Evolutionary conservation across 30 jellyfish, hydroid and myxozoan genomes (phyloP).

Genomic region (Nemopilema nomurai): DNA sequence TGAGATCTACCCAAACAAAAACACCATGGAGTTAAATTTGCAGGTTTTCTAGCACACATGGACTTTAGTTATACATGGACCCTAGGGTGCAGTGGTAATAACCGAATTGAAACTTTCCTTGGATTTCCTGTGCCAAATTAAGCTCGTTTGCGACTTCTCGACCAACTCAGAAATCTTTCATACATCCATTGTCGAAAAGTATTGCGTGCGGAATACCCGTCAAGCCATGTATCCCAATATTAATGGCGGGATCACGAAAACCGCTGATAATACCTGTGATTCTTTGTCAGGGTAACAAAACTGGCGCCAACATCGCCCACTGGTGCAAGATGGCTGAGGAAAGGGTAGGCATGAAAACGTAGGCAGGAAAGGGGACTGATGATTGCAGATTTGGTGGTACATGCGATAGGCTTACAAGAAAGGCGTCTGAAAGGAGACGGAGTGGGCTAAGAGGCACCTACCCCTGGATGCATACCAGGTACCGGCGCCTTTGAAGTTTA

Average conservation of each 20-base stretch:
- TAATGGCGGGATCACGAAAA: slow-evolving; percentile 39
- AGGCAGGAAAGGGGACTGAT: too few species aligned
- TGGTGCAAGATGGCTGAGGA: background rate
- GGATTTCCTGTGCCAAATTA: background rate
- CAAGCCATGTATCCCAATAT: background rate
- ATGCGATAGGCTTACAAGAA: too few species aligned
- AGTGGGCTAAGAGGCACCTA: too few species aligned
- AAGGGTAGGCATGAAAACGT: too few species aligned
- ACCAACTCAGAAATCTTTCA: background rate
- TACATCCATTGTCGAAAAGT: background rate
- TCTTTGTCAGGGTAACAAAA: slow-evolving; percentile 10
- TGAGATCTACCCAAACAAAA: background rate
- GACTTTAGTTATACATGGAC: too few species aligned
- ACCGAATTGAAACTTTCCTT: background rate
- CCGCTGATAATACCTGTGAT: slow-evolving; percentile 7
- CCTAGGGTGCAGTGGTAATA: too few species aligned
- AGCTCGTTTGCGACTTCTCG: background rate
- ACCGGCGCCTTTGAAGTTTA: too few species aligned
- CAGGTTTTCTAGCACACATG: background rate
- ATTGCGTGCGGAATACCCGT: slow-evolving; percentile 16
- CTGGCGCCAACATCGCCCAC: slow-evolving; percentile 29
- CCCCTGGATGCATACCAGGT: too few species aligned
- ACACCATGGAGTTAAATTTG: background rate
- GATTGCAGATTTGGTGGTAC: too few species aligned
- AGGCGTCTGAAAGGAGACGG: too few species aligned